Conservation (phyloP, 1,140 invertebrate species). For the Diorhabda sublineata region DNA sequence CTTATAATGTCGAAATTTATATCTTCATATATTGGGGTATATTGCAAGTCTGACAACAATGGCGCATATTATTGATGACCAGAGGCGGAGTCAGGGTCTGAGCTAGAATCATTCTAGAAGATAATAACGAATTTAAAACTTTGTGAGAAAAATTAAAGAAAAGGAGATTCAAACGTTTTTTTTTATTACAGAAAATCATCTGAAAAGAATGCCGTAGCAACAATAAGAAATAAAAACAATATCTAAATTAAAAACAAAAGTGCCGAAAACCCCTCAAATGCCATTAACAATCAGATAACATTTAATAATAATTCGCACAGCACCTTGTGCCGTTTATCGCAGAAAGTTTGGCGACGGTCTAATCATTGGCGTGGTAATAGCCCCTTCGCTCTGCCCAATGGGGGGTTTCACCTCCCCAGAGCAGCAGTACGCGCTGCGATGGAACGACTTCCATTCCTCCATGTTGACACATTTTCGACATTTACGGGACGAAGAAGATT, state of each 20-base stretch:
- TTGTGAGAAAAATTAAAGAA: too few species aligned
- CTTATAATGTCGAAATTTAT: too few species aligned
- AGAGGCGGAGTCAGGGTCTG: too few species aligned
- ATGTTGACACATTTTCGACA: slow-evolving; percentile 83
- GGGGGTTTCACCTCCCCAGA: slow-evolving; percentile 59
- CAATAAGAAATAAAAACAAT: too few species aligned
- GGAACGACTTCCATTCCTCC: slow-evolving; percentile 90
- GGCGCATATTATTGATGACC: too few species aligned
- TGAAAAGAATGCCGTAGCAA: too few species aligned
- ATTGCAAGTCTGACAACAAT: too few species aligned
- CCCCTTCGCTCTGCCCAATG: slow-evolving; percentile 49
- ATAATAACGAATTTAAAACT: too few species aligned
- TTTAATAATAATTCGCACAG: slow-evolving; percentile 4
- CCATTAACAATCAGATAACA: slow-evolving; percentile 18
- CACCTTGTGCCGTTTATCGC: slow-evolving; percentile 6
- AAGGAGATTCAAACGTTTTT: too few species aligned
- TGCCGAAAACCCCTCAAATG: slow-evolving; percentile 4
- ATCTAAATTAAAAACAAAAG: background rate
- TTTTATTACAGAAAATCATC: too few species aligned
- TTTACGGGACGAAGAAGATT: slow-evolving; percentile 79
- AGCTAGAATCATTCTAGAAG: too few species aligned
- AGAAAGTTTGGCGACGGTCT: slow-evolving; percentile 36
- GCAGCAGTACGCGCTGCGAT: slow-evolving; percentile 85
- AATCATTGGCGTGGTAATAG: slow-evolving; percentile 47
- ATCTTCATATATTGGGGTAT: too few species aligned